Conservation (phyloP, 2,888 invertebrate genomes). For the Napeogenes inachia region DNA sequence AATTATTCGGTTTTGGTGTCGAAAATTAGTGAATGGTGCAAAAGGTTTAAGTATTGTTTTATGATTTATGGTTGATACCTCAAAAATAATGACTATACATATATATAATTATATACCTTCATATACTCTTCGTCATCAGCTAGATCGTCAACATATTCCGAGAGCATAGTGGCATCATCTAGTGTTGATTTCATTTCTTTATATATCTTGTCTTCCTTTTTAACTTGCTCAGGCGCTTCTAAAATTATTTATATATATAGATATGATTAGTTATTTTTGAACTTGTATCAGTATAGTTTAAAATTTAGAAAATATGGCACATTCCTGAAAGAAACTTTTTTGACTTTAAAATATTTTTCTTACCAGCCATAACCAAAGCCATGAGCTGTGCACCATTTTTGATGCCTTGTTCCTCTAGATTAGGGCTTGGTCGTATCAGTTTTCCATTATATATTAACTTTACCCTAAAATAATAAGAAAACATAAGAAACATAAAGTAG, state of each 20-base stretch:
- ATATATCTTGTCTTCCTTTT: constrained; percentile 74
- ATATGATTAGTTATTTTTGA: neutral
- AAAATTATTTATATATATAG: constrained; percentile 6
- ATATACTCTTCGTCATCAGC: constrained; percentile 69
- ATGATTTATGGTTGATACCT: too few relatives aligned
- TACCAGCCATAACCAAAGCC: constrained; percentile 77
- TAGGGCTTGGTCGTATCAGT: constrained; percentile 74
- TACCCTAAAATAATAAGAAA: constrained; percentile 60
- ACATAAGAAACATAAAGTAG: neutral
- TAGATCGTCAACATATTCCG: constrained; percentile 60
- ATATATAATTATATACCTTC: constrained; percentile 55
- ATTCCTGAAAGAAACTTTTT: neutral
- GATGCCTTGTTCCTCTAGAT: constrained; percentile 78
- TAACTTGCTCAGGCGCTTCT: constrained; percentile 62
- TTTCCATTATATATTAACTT: constrained; percentile 83
- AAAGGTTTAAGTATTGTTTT: too few relatives aligned
- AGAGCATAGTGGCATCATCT: constrained; percentile 74
- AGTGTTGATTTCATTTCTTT: constrained; percentile 75
- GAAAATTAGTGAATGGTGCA: too few relatives aligned
- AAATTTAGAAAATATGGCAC: neutral
- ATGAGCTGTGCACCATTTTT: constrained; percentile 83
- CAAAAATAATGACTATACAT: too few relatives aligned
- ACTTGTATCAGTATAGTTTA: neutral
- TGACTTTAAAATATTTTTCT: constrained; percentile 16
- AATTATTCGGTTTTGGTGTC: too few relatives aligned